Conservation (phyloP, 2,797 vertebrate genomes). For the Aplochiton taeniatus region DNA sequence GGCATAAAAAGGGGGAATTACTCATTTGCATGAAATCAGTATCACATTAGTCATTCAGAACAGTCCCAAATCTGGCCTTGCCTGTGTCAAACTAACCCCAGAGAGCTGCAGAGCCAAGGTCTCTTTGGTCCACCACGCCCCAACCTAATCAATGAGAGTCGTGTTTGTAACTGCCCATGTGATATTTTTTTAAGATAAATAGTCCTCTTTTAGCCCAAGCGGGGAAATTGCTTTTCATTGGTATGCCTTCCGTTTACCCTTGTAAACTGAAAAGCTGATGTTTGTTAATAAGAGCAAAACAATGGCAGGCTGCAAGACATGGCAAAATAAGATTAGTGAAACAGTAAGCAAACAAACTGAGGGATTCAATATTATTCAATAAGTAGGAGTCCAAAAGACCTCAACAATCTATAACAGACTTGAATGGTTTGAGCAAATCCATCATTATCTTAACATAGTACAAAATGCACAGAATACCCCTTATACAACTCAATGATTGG, state of each 20-base stretch:
- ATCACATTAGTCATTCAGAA: slow-evolving; percentile 39
- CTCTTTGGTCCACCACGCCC: not conserved
- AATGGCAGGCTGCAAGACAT: not conserved
- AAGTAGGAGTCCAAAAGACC: not conserved
- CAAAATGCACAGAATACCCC: too few species aligned
- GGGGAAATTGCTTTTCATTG: slow-evolving; percentile 1
- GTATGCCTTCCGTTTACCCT: not conserved
- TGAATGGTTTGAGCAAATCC: too few species aligned
- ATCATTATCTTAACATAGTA: too few species aligned
- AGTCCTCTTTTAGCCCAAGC: not conserved
- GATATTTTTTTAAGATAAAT: slow-evolving; percentile 13
- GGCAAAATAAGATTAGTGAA: not conserved
- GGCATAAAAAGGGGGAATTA: slow-evolving; percentile 33
- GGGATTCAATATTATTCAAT: not conserved
- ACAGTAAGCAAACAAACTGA: not conserved
- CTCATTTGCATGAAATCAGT: slow-evolving; percentile 12
- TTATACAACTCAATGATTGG: too few species aligned
- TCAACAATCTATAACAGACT: too few species aligned
- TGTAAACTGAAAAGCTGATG: not conserved
- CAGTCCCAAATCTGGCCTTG: slow-evolving; percentile 22
- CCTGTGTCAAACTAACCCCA: slow-evolving; percentile 4
- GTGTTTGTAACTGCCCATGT: not conserved
- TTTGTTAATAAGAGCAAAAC: slow-evolving; percentile 7
- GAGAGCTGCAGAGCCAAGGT: slow-evolving; percentile 21
- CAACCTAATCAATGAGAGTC: slow-evolving; percentile 1